Percentiles rank a stretch among this genome's conserved stretches.
Evolutionary conservation across 2,797 vertebrate genomes (phyloP).

Genomic region (Okamejei kenojei): DNA sequence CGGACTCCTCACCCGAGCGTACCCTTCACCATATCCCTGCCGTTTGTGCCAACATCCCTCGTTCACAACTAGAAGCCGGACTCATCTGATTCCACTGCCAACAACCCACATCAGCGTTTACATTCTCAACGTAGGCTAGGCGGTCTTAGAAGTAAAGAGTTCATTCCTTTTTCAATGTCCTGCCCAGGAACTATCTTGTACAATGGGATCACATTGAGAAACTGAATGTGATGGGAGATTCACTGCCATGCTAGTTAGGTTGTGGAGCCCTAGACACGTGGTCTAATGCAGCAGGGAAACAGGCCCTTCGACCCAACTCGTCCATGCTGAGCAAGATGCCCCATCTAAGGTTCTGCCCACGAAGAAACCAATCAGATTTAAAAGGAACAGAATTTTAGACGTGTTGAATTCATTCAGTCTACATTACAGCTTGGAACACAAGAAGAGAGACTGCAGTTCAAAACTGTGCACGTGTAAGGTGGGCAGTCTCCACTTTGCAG

Average conservation of each 20-base stretch:
- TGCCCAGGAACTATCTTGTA: background rate
- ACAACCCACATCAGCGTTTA: background rate
- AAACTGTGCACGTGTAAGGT: too few relatives aligned
- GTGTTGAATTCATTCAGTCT: background rate
- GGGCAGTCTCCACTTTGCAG: too few relatives aligned
- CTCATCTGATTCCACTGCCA: background rate
- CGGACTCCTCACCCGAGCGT: background rate
- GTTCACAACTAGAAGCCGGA: too few relatives aligned
- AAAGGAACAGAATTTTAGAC: background rate
- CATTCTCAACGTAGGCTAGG: background rate
- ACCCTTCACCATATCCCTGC: background rate
- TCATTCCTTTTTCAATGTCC: background rate
- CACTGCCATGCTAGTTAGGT: background rate
- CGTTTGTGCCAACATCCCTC: slow-evolving; percentile 52
- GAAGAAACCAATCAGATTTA: background rate
- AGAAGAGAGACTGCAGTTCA: too few relatives aligned
- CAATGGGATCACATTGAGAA: background rate
- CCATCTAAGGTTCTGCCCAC: too few relatives aligned
- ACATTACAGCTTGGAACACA: background rate
- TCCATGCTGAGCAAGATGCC: too few relatives aligned
- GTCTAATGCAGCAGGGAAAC: too few relatives aligned
- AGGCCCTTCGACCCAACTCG: too few relatives aligned
- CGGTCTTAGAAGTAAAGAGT: background rate
- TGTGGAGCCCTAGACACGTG: background rate
- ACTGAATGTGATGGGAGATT: background rate